Evolutionary conservation across 2,797 vertebrate species (phyloP).

Genomic region (Sebastes iracundus): DNA sequence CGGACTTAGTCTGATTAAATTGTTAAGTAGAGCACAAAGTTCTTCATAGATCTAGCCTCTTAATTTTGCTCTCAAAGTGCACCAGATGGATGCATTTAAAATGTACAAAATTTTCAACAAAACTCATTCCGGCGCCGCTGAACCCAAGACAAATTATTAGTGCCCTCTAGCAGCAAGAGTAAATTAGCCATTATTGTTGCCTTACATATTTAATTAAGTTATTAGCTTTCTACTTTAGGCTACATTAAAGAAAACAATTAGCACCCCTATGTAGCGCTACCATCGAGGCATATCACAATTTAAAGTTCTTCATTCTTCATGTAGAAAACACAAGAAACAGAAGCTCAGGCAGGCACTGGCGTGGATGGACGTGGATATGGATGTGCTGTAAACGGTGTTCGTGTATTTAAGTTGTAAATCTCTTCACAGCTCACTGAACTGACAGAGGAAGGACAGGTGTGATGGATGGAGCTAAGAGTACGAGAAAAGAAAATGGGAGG

Average conservation of each 20-base stretch:
- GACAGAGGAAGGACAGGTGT: constrained; percentile 42
- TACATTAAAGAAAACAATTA: background rate
- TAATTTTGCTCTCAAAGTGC: too few relatives aligned
- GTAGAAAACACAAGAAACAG: constrained; percentile 8
- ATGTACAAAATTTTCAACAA: too few relatives aligned
- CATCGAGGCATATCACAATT: background rate
- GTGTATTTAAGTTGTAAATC: constrained; percentile 59
- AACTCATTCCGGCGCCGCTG: too few relatives aligned
- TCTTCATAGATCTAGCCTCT: too few relatives aligned
- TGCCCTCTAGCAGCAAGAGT: background rate
- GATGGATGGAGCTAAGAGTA: constrained; percentile 52
- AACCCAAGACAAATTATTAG: background rate
- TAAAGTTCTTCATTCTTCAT: background rate
- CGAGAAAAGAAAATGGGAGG: constrained; percentile 21
- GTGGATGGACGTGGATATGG: background rate
- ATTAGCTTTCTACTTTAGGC: too few relatives aligned
- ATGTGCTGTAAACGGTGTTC: constrained; percentile 31
- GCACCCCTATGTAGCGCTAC: background rate
- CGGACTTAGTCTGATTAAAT: too few relatives aligned
- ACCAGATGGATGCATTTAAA: too few relatives aligned
- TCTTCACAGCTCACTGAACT: constrained; percentile 35
- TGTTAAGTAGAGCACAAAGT: too few relatives aligned
- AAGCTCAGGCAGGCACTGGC: background rate
- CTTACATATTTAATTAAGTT: too few relatives aligned
- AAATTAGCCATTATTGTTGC: too few relatives aligned